Evolutionary conservation across 2,113 vertebrate species (phyloP).

Genomic region (Pagrus major): DNA sequence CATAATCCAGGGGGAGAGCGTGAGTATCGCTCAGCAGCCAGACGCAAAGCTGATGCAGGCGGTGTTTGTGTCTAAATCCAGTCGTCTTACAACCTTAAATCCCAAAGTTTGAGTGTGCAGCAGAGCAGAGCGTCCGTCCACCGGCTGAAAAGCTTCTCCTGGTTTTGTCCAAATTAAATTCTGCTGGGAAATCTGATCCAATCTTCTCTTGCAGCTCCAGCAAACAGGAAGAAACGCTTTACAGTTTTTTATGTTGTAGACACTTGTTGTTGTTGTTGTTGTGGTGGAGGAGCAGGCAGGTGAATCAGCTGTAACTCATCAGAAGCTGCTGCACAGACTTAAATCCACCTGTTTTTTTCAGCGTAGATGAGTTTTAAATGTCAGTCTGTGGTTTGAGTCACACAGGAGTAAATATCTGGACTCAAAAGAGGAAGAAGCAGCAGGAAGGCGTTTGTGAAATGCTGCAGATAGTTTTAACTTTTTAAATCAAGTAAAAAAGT

Average conservation of each 20-base stretch:
- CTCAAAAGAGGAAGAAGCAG: no score
- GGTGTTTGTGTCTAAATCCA: background rate
- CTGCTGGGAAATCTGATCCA: background rate
- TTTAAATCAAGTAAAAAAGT: no score
- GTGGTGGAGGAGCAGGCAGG: background rate
- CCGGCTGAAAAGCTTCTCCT: background rate
- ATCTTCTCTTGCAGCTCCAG: background rate
- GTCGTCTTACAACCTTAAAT: conserved; percentile 3
- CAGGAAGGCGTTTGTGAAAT: no score
- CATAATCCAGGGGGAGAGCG: background rate
- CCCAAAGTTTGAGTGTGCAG: background rate
- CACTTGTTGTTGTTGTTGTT: background rate
- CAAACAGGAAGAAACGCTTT: no score
- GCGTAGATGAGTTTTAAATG: no score
- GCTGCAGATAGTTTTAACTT: no score
- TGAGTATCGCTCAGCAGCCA: background rate
- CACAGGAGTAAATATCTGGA: no score
- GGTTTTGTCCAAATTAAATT: conserved; percentile 5
- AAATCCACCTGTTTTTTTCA: no score
- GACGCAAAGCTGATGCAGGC: background rate
- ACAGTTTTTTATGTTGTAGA: background rate
- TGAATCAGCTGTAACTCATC: no score
- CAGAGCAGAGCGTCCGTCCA: background rate
- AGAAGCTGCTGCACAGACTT: no score
- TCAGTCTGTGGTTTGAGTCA: no score